Evolutionary conservation across 2,888 invertebrate species (phyloP).

Genomic region (Tachina grossa): DNA sequence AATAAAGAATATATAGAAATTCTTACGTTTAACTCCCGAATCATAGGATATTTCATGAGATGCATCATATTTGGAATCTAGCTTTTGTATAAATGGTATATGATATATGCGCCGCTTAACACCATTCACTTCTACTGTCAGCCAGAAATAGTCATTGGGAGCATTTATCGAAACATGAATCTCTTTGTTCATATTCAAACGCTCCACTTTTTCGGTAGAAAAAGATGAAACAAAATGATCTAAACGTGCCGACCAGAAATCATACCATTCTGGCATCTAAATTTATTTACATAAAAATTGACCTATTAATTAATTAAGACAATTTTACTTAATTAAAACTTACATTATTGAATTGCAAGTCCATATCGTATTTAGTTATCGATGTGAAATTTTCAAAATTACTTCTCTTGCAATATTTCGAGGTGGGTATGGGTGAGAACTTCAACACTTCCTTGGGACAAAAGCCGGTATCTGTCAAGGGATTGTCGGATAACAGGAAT

Average conservation of each 20-base stretch:
- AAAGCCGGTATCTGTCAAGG: conserved; percentile 79
- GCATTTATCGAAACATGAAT: conserved; percentile 80
- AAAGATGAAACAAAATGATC: conserved; percentile 82
- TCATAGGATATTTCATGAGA: conserved; percentile 81
- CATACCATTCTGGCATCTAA: conserved; percentile 82
- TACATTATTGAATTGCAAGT: conserved; percentile 81
- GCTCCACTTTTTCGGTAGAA: conserved; percentile 79
- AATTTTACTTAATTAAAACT: conserved; percentile 48
- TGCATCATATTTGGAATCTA: conserved; percentile 82
- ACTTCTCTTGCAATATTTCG: conserved; percentile 81
- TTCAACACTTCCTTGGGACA: conserved; percentile 82
- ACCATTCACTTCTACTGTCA: conserved; percentile 80
- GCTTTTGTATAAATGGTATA: conserved; percentile 81
- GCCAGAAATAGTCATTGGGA: conserved; percentile 80
- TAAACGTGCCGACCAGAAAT: conserved; percentile 80
- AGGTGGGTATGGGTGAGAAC: conserved; percentile 82
- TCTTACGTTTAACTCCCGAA: conserved; percentile 80
- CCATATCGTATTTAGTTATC: conserved; percentile 80
- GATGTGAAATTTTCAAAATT: conserved; percentile 82
- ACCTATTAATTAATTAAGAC: neutral
- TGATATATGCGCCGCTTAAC: conserved; percentile 81
- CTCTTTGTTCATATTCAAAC: conserved; percentile 79
- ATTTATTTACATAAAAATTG: neutral
- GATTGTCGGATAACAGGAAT: conserved; percentile 79
- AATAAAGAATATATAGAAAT: neutral